Conservation (phyloP, 2,888 invertebrate genomes). For the Eubasilissa splendida region DNA sequence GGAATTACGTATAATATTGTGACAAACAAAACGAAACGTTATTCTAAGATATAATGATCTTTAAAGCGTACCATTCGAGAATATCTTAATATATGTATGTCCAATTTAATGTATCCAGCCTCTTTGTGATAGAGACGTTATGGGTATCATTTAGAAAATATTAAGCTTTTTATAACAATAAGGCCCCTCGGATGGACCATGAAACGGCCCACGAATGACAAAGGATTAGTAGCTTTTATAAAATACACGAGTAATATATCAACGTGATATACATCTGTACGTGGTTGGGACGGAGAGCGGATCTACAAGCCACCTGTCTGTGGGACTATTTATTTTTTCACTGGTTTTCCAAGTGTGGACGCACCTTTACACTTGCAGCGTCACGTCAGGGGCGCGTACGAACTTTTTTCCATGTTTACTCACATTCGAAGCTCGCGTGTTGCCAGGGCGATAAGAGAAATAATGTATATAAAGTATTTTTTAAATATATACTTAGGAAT, state of each 20-base stretch:
- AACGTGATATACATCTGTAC: slow-evolving; percentile 54
- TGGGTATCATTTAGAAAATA: slow-evolving; percentile 40
- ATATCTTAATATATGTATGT: too few species aligned
- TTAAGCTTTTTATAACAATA: neutral
- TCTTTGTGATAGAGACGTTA: slow-evolving; percentile 40
- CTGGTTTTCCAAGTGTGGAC: slow-evolving; percentile 1
- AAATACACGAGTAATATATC: slow-evolving; percentile 52
- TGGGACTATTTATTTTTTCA: neutral
- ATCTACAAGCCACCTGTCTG: slow-evolving; percentile 4
- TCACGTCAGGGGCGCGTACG: too few species aligned
- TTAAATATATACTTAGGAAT: too few species aligned
- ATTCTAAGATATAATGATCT: too few species aligned
- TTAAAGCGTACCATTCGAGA: too few species aligned
- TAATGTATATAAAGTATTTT: too few species aligned
- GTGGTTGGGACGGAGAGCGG: slow-evolving; percentile 20
- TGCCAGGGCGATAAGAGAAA: too few species aligned
- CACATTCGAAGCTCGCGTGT: too few species aligned
- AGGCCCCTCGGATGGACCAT: slow-evolving; percentile 5
- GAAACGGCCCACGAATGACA: slow-evolving; percentile 34
- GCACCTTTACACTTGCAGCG: slow-evolving; percentile 1
- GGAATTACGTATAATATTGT: too few species aligned
- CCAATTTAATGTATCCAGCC: neutral
- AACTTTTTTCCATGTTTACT: too few species aligned
- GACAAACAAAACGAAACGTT: neutral
- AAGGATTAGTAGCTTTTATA: slow-evolving; percentile 52